Conservation (phyloP, 2,888 invertebrate genomes). For the Tetheella fluctuosa region DNA sequence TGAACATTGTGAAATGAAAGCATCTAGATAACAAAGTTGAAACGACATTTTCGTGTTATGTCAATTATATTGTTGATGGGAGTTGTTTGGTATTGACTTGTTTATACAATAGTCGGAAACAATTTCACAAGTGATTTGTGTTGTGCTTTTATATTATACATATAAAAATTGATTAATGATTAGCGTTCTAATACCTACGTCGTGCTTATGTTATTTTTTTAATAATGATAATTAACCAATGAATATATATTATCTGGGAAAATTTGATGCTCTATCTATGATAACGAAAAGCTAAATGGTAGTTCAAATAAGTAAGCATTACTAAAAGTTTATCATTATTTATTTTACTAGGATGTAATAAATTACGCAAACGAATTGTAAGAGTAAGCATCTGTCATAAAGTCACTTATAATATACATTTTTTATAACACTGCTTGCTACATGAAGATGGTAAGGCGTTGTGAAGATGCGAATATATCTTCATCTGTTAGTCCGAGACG, state of each 20-base stretch:
- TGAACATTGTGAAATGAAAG: conserved; percentile 26
- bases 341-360: no score
- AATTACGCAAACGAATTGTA: no score
- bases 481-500: conserved; percentile 52
- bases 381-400: no score
- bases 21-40: conserved; percentile 27
- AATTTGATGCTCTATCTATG: no score
- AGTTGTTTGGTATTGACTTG: conserved; percentile 23
- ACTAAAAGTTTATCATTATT: no score
- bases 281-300: no score
- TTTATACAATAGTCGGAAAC: conserved; percentile 15
- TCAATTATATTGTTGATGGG: conserved; percentile 24
- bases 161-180: neutral
- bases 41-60: conserved; percentile 18
- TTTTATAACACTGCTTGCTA: neutral
- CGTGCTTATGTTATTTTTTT: no score
- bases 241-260: no score
- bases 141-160: neutral
- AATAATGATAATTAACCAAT: no score
- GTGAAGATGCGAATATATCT: conserved; percentile 46
- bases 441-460: neutral
- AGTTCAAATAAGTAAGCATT: no score
- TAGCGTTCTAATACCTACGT: neutral
- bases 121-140: neutral
- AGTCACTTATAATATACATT: no score